Evolutionary conservation across 2,797 vertebrate genomes (phyloP).

Genomic region (Myripristis murdjan): DNA sequence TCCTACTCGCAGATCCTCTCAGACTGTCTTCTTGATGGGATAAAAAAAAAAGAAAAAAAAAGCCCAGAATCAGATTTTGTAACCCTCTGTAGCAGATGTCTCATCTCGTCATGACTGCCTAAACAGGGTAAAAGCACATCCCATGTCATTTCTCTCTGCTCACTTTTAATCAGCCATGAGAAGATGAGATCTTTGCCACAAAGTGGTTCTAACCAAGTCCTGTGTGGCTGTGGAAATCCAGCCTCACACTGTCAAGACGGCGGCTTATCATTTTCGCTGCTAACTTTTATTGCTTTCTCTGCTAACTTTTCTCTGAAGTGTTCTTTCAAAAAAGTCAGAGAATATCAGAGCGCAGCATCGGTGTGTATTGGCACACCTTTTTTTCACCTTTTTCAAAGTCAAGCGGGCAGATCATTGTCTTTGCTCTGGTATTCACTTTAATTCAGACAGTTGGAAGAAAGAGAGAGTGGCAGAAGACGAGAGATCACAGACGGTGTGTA

Average conservation of each 20-base stretch:
- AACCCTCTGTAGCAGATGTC: background rate
- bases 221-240: background rate
- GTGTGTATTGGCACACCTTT: background rate
- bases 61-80: background rate
- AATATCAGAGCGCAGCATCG: background rate
- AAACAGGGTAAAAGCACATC: background rate
- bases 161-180: background rate
- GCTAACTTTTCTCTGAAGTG: background rate
- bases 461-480: slow-evolving; percentile 10
- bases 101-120: background rate
- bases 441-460: slow-evolving; percentile 16
- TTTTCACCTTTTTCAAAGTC: slow-evolving; percentile 18
- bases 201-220: too few species aligned
- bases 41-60: too few species aligned
- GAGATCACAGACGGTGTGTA: slow-evolving; percentile 30
- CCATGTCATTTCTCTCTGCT: background rate
- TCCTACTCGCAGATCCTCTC: background rate
- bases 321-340: background rate
- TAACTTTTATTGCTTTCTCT: slow-evolving; percentile 4
- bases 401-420: slow-evolving; percentile 15
- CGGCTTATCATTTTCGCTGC: background rate
- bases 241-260: background rate
- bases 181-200: background rate
- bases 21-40: too few species aligned
- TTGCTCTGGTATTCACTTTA: slow-evolving; percentile 18